Evolutionary conservation across 2,113 vertebrate species (phyloP).

Genomic region (Procavia capensis): DNA sequence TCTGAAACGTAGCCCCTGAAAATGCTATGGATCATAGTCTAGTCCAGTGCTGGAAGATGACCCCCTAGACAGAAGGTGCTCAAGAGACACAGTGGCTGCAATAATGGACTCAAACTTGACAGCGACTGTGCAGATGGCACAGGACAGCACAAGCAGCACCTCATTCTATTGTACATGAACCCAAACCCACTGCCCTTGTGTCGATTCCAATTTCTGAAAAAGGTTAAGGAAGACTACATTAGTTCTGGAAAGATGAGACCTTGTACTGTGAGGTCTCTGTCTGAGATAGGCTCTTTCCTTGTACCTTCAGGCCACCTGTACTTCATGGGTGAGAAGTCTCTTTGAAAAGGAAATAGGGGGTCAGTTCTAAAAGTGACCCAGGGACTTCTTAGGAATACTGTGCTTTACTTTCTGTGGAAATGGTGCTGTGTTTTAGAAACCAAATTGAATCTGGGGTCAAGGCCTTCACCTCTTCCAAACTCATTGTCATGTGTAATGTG

Average conservation of each 20-base stretch:
- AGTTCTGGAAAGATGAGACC: neutral
- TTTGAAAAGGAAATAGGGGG: neutral
- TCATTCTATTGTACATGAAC: neutral
- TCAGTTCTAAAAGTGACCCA: neutral
- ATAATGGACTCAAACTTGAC: neutral
- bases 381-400: neutral
- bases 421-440: neutral
- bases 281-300: too few species aligned
- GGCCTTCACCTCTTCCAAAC: neutral
- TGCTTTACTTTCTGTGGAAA: neutral
- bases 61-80: too few species aligned
- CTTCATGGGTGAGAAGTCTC: neutral
- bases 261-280: neutral
- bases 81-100: neutral
- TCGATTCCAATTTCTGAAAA: conserved; percentile 18
- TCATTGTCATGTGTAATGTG: too few species aligned
- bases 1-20: neutral
- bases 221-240: neutral
- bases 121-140: neutral
- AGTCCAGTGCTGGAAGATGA: too few species aligned
- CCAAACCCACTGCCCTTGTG: too few species aligned
- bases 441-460: neutral
- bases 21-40: neutral
- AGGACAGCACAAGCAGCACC: neutral
- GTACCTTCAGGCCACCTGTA: neutral